Evolutionary conservation across 2,797 vertebrate species (phyloP).

Genomic region (Galago senegalensis): DNA sequence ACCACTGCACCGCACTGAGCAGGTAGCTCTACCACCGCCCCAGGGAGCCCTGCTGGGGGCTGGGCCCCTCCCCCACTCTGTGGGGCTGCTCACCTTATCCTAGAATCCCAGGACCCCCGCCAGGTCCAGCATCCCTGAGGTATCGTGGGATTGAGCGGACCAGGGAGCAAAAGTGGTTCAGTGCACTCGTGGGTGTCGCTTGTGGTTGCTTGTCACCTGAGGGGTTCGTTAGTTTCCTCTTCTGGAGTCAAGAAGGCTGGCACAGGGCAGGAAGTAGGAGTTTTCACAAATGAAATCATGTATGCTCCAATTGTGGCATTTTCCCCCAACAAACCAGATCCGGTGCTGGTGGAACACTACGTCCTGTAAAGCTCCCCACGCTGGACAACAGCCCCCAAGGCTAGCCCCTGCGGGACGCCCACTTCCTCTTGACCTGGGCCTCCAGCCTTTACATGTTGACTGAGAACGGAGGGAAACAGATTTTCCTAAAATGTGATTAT

Average conservation of each 20-base stretch:
- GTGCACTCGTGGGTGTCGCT: no score
- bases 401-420: fast-evolving
- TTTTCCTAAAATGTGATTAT: neutral
- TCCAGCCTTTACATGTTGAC: neutral
- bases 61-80: neutral
- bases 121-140: neutral
- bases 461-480: neutral
- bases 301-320: neutral
- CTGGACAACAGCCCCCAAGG: neutral
- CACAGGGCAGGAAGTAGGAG: neutral
- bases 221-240: neutral
- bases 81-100: neutral
- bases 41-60: neutral
- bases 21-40: no score
- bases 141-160: neutral
- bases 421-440: neutral
- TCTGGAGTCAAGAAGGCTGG: neutral
- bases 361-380: neutral
- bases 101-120: neutral
- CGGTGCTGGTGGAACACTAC: neutral
- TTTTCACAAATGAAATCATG: neutral
- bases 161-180: neutral
- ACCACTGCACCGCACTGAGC: neutral
- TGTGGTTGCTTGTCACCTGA: neutral
- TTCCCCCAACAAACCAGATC: neutral